Evolutionary conservation across 2,113 vertebrate species (phyloP), one percentile per base, ranked within the genome.

Genomic region (Myiagra hebetior): DNA sequence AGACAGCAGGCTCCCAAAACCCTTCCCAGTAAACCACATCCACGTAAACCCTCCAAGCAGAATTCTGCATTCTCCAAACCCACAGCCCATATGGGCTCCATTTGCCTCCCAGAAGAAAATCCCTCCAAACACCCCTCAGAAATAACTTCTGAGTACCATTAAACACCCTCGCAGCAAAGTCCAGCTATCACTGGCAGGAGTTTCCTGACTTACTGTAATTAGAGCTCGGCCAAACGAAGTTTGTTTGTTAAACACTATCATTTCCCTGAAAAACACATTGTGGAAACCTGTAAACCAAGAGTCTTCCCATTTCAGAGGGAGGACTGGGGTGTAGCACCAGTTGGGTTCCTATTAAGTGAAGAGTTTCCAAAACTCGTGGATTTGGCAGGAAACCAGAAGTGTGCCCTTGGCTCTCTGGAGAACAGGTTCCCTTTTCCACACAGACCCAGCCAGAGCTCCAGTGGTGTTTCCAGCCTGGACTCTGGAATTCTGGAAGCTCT

Each of bases 191-290:
- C 28, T 5, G 11, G 11, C 42, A 95, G 62, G 17, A 52, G 27
- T 18, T 85, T 74, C 78, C 86, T 47, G 44, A 52, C 33, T 3
- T 5, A 3, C 18, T 30, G 21, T 8, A 44, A 62, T 13, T 11
- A 56, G 65, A 91, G 47, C 6, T 30, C 0, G 4, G 37, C 5
- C 73, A 50, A 46, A 60, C 0, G 0, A 28, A 18, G 41, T 30
- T 39, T 30, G 13, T 11, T 28, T 0, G 0, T 16, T 6, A 10
- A 65, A 14, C 31, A 19, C 24, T 17, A 19, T 0, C 1, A 1
- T 13, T 69, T 57, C 30, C 82, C 85, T 69, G 50, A 49, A 44
- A 74, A 83, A 49, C 0, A 30, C 0, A 0, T 2, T 3, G 49
- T 60, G 37, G 69, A 31, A 79, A 59, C 30, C 52, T 1, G 6